Base-by-base conservation (phyloP, 2,797 vertebrate species). In the Lepus townsendii region DNA sequence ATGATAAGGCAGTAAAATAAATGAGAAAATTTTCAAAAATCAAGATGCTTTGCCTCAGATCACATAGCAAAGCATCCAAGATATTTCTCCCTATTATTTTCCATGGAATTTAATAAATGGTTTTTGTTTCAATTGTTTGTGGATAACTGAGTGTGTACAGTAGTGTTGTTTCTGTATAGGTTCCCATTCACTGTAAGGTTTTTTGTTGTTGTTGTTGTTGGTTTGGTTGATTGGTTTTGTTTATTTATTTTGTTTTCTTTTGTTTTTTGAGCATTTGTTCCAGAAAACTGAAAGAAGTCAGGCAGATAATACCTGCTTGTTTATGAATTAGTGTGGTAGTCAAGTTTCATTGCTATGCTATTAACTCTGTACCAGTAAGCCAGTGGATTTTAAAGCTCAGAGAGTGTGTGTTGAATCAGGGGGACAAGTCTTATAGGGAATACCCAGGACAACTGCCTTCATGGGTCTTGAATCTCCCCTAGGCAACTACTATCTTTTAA, bases 21-120 rank as follows among this genome's bases (percentile, higher is more conserved):
- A 83, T 86, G 30, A 91, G 69, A 66, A 95, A 73, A 54, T 5
- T 38, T 66, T 42, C 13, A 77, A 73, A 80, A 57, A 24, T 62
- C 52, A 75, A 19, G 2, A 20, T 52, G 3, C 5, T 42, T 1
- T 84, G 50, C 27, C 9, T 71, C 30, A 77, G 27, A 27, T 66
- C 22, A 62, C 22, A 35, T 5, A 22, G n/a, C 20, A 60, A 68
- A 62, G 54, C 26, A 50, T 69, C 22, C 42, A 68, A 32, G 24
- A 26, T 68, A 42, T 57, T 85, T 92, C 9, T 80, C 9, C 7
- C 3, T 26, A 5, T 32, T 69, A 54, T 75, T 19, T 54, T 80
- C 5, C 17, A 6, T 60, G 2, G 16, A 63, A 71, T 90, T 24
- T 17, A 57, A 24, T 27, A 16, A 11, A 7, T 6, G 16, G 4